These are phyloP conservation scores for Tenodera sinensis DNA, from an alignment of 2,888 invertebrate species.

Conservation along the genomic window DNA sequence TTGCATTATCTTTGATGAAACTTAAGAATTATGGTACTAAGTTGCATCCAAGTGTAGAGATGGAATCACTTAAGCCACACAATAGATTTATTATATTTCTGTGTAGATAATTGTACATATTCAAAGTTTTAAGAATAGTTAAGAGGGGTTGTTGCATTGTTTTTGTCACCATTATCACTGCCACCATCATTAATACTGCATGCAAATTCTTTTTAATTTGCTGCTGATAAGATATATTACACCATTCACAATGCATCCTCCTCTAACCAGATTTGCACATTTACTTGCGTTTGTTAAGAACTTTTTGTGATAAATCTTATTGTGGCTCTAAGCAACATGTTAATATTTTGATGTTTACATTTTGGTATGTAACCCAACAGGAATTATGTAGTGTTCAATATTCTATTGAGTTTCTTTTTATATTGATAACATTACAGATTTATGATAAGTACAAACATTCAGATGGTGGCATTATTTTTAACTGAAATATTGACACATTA, in stretches of 20 bases:
- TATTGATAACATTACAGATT: background rate
- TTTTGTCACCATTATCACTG: no score
- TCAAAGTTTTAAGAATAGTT: background rate
- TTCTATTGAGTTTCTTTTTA: background rate
- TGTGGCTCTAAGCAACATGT: background rate
- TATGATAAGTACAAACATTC: background rate
- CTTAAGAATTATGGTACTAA: no score
- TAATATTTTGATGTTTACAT: background rate
- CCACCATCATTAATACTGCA: background rate
- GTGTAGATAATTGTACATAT: no score
- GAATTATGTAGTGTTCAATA: background rate
- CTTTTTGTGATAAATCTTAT: background rate
- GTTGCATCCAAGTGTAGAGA: no score
- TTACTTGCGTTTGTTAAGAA: background rate
- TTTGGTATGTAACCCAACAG: background rate
- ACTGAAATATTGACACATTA: background rate
- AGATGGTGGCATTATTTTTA: background rate
- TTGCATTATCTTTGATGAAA: no score
- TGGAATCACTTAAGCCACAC: no score
- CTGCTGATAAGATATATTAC: background rate
- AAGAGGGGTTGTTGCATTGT: background rate
- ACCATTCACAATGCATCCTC: background rate
- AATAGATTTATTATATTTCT: no score
- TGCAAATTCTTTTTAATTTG: background rate
- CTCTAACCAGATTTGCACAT: background rate